Conservation (phyloP, 53 echinoderm and acorn worm genomes). For the Glandiceps talaboti region DNA sequence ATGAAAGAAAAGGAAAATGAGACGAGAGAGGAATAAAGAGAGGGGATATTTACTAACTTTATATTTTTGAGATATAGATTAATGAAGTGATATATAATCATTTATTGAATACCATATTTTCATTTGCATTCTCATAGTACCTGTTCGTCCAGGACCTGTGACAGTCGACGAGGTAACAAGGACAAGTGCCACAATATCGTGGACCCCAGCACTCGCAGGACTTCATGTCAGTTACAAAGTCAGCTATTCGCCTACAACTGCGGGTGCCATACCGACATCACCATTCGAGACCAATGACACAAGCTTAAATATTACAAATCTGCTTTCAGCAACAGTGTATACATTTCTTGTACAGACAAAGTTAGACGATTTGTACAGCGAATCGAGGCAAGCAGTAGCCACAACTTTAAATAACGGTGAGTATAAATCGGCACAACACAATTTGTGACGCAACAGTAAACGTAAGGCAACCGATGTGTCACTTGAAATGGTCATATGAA, state of each 20-base stretch:
- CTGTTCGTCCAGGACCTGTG: not conserved
- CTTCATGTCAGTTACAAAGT: not conserved
- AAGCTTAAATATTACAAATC: not conserved
- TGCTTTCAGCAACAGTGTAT: not conserved
- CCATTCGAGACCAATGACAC: not conserved
- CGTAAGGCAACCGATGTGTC: no score
- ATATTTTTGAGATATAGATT: no score
- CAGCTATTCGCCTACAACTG: not conserved
- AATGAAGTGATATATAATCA: no score
- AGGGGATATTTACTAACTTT: no score
- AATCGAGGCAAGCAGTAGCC: not conserved
- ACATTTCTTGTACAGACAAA: not conserved
- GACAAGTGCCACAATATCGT: not conserved
- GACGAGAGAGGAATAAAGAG: no score
- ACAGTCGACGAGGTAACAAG: not conserved
- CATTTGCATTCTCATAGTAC: no score
- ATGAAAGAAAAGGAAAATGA: no score
- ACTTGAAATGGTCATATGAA: no score
- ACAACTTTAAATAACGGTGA: no score
- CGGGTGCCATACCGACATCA: not conserved
- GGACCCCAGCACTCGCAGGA: not conserved
- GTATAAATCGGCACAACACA: no score
- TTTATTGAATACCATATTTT: no score
- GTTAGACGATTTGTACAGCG: not conserved
- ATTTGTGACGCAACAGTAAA: no score